Evolutionary conservation across 2,113 vertebrate species (phyloP).

Genomic region (Chloropsis hardwickii): DNA sequence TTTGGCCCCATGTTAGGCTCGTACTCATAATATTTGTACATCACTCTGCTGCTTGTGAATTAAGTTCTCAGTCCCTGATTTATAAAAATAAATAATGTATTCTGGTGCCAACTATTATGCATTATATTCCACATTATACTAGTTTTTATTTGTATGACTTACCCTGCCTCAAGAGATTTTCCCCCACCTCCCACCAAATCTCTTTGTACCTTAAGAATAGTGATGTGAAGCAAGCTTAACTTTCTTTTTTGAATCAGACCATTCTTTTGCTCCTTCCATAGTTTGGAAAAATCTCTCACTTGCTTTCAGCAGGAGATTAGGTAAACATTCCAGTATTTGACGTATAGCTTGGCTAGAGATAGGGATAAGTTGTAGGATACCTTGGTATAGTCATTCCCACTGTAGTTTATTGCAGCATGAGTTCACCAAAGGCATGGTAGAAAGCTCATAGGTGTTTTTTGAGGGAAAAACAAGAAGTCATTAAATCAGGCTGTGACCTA

Average conservation of each 20-base stretch:
- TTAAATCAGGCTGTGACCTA: neutral
- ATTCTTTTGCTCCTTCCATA: slow-evolving; percentile 1
- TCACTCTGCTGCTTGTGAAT: slow-evolving; percentile 6
- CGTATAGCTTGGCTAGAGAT: neutral
- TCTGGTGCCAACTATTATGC: slow-evolving; percentile 41
- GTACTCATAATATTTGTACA: neutral
- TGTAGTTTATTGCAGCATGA: neutral
- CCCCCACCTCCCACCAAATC: neutral
- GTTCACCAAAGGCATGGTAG: neutral
- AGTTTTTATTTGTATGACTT: neutral
- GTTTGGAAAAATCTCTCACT: neutral
- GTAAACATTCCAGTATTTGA: neutral
- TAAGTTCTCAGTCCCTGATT: slow-evolving; percentile 6
- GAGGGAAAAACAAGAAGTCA: neutral
- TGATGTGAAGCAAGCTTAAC: slow-evolving; percentile 1
- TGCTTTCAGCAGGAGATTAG: slow-evolving; percentile 1
- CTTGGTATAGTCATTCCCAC: neutral
- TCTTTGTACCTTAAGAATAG: slow-evolving; percentile 24
- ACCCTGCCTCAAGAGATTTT: neutral
- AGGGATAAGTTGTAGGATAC: neutral
- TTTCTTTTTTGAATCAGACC: neutral
- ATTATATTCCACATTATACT: slow-evolving; percentile 11
- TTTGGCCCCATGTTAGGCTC: neutral
- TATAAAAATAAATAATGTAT: slow-evolving; percentile 26
- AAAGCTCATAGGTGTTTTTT: neutral